Base-by-base conservation (phyloP, 2,797 vertebrate species). In the Vultur gryphus region DNA sequence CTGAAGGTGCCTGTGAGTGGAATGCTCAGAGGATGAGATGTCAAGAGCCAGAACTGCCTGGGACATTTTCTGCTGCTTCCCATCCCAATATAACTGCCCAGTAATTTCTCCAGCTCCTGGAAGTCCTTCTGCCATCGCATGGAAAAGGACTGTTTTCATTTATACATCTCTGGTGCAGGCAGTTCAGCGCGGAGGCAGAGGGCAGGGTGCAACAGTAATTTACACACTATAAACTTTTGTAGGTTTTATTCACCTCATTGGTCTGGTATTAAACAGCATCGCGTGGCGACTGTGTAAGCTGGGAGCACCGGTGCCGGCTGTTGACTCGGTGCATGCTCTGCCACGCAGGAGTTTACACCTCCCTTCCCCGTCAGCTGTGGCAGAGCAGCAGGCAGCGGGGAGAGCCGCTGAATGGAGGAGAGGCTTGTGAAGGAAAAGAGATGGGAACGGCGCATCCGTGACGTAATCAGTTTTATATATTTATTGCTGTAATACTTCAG, bases 151-250 rank as follows among this genome's bases (percentile, higher is more conserved):
- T 98, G 97, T 97, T 98, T 97, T 93, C 94, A 98, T 96, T 98
- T 97, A 97, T 61, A 84, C 51, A 65, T 73, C 95, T 87, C 92
- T 84, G 64, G 91, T 54, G 48, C 72, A 90, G 87, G 83, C 93
- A 89, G 70, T 95, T 96, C 91, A 75, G 66, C 13, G 4, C 8
- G 1, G 95, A 97, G 96, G 96, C 95, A 97, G 87, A 93, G 96
- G 95, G 94, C 91, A 97, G 93, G 96, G 93, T 94, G 73, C 95
- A 94, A 92, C 75, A 51, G 81, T 97, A 98, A 98, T 97, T 98
- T 97, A 97, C 97, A 97, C 97, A 59, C 97, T 95, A 77, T 98
- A 97, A 98, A 97, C 94, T 97, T 98, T 96, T 97, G 98, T 98
- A 96, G 96, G 97, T 98, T 97, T 97, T 96, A 93, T 96, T 98